Evolutionary conservation across 23 tunicate genomes (phyloP), one percentile per base, ranked within the genome.

Genomic region (Clavelina lepadiformis): DNA sequence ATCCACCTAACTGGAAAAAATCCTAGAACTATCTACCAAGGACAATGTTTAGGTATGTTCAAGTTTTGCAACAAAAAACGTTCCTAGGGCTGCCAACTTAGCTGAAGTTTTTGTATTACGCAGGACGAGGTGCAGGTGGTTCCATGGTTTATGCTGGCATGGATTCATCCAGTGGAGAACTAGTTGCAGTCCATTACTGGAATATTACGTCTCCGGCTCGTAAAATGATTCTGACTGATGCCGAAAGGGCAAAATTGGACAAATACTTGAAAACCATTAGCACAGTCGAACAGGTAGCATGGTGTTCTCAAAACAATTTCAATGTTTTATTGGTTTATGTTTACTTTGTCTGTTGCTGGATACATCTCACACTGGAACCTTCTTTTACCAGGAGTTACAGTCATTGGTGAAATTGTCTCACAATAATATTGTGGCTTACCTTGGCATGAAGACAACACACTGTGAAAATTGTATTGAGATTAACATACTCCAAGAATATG

Each of bases 231-330:
- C 28, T 50, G 44, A 77, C 95, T n/a, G 20, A 54, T 51, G 80
- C 84, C 1, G 85, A 86, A 56, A 56, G 70, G 47, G 32, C 56
- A 20, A 86, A 72, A 62, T 41, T 86, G 31, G 76, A 75, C 29
- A 77, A 78, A 63, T 86, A 65, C 58, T 21, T 66, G 65, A 86
- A 78, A 72, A 41, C 63, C 21, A 65, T 78, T 15, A 86, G 58
- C 71, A 82, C 79, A 0, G 71, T 86, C n/a, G 95, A 86, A 50
- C 84, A 86, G 74, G 95, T 86, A 56, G 20, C 19, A 7, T 7
- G 46, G 21, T 8, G 46, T 7, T 7, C 11, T 15, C 19, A 26
- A 25, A 25, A 29, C 47, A 7, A 29, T 41, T 41, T 41, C 15
- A 41, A 41, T 41, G 13, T 41, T 15, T 15, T 8, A 15, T 41